Base-by-base conservation (phyloP, 92 coral and sea anemone genomes). In the Zoanthus sansibaricus region DNA sequence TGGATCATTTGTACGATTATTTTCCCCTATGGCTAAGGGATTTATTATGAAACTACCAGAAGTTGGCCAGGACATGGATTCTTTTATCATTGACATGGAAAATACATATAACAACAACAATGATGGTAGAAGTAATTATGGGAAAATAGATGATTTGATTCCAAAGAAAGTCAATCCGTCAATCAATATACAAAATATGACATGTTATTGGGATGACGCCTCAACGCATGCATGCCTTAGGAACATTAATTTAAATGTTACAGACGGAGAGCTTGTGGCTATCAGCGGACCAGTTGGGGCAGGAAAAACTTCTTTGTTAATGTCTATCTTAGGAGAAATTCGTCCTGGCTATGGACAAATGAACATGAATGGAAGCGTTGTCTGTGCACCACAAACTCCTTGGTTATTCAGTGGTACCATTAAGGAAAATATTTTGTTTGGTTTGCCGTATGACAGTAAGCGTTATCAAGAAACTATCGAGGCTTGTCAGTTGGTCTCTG, bases 401-500 rank as follows among this genome's bases (percentile, higher is more conserved):
- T 78, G 83, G 83, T 45, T 78, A 30, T 78, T 78, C 45, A 78
- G 71, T 42, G 83, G 83, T 4, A 79, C 73, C 9, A 47, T 79
- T 79, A 71, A 42, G 18, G 84, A 79, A 72, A 79, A 79, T 55
- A 79, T 79, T 16, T 47, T 79, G 21, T 79, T 79, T n/a, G 84
- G 84, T 16, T 79, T 79, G 45, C 59, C 84, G 6, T 79, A 79
- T 51, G 74, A 79, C 55, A 69, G 47, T 30, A 64, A 62, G 42
- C 84, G 84, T 4, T 79, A 79, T 32, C 84, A 79, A 61, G 58
- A 79, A 25, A 62, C 73, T 15, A 49, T 79, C 15, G 74, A 79
- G 37, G 74, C 84, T 9, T 79, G 84, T 71, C 84, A 79, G 48
- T 44, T 79, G 72, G 84, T 79, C 54, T 44, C 73, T n/a, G 84